Base-by-base conservation (phyloP, 2,113 vertebrate genomes). In the Spea multiplicata region DNA sequence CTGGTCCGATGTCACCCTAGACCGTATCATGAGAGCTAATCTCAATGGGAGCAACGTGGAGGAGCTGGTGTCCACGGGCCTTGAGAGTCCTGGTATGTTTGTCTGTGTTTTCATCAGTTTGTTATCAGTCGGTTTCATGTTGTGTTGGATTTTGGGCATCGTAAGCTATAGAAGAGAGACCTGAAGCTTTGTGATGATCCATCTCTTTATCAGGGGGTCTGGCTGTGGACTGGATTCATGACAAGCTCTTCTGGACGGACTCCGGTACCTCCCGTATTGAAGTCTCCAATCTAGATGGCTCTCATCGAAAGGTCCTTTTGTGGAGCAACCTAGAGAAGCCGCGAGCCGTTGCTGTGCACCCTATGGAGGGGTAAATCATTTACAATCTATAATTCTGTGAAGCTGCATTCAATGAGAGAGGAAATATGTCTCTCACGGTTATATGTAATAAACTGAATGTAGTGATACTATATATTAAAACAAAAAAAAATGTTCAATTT, bases 251-350 rank as follows among this genome's bases (percentile, higher is more conserved):
- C 88, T 99, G 97, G 97, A 99, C 97, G 0, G 97, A 99, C 82
- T 99, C 97, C 0, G 97, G 97, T 50, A 99, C 97, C 0, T 99
- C 97, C 50, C 95, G 97, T 49, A 97, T 99, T 55, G 97, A 99
- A 88, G 96, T 99, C 62, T 93, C 97, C 71, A 98, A 98, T 79
- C 86, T 99, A 85, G 95, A 99, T 5, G 97, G 97, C 17, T 94
- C 92, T 3, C 96, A 99, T 73, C 93, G 97, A 69, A 99, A 98
- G 80, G 97, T 99, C 75, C 89, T 99, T 65, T 89, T 99, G 47
- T 99, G 97, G 97, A 92, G 97, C 84, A 96, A 95, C 81, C 91
- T 99, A 83, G 97, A 99, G 92, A 99, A 99, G 78, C 97, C 97
- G 49, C 87, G 97, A 71, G 97, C 97, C 77, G 97, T 99, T 46